phyloP scores from a whole-genome alignment of 2,888 invertebrate genomes.

The Miltochrista miniata region DNA sequence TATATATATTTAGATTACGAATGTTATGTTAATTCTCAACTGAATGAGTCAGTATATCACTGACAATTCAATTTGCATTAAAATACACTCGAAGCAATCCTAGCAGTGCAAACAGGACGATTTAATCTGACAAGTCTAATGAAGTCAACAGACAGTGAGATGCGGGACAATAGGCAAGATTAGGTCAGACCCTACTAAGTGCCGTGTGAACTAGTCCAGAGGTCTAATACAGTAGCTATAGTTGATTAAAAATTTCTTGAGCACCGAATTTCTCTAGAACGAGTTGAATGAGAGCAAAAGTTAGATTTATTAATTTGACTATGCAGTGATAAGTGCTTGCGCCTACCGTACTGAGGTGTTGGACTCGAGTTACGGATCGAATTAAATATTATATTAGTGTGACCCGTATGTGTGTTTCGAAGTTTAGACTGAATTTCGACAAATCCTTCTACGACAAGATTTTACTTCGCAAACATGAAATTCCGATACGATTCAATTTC shows the following conservation, averaged over 20 bases:
- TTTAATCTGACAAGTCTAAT: constrained; percentile 27
- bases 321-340: too few relatives aligned
- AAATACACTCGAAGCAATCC: constrained; percentile 6
- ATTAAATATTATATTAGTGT: too few relatives aligned
- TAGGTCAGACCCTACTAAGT: constrained; percentile 33
- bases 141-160: constrained; percentile 25
- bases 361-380: too few relatives aligned
- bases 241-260: constrained; percentile 3
- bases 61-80: neutral
- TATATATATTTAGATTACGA: too few relatives aligned
- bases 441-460: too few relatives aligned
- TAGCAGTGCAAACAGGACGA: constrained; percentile 12
- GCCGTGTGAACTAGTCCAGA: constrained; percentile 29
- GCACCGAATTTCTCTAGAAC: neutral
- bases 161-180: constrained; percentile 34
- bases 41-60: too few relatives aligned
- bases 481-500: too few relatives aligned
- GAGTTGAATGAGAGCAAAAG: neutral
- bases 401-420: too few relatives aligned
- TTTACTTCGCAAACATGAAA: too few relatives aligned
- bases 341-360: too few relatives aligned
- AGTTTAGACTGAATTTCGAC: too few relatives aligned
- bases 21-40: too few relatives aligned
- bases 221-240: constrained; percentile 4
- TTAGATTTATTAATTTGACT: neutral